Conservation (phyloP, 2,113 vertebrate genomes). For the Alethe castanea region DNA sequence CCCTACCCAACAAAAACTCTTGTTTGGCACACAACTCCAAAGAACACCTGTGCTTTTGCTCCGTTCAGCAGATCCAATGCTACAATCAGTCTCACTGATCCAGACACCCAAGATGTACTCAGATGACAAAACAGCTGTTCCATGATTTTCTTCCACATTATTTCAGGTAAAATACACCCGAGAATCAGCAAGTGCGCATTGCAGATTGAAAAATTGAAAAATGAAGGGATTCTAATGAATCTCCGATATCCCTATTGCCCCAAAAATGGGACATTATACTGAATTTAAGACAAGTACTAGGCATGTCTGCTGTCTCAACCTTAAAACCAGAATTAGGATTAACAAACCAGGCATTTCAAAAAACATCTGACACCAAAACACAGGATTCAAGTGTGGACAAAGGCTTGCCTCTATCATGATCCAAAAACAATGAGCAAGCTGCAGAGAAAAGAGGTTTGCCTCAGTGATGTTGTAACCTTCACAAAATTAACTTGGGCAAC, state of each 20-base stretch:
- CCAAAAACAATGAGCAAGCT: not conserved
- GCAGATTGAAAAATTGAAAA: not conserved
- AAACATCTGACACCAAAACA: not conserved
- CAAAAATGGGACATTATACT: not conserved
- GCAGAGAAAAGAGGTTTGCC: not conserved
- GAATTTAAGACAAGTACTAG: not conserved
- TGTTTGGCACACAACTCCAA: rapidly evolving
- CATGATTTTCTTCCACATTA: not conserved
- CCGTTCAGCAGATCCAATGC: not conserved
- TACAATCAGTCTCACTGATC: not conserved
- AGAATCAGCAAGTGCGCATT: not conserved
- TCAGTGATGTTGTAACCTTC: not conserved
- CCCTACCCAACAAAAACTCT: not conserved
- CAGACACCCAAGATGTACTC: not conserved
- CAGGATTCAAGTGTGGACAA: not conserved
- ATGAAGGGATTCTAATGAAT: not conserved
- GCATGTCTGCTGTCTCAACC: not conserved
- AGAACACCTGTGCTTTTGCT: not conserved
- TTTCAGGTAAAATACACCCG: not conserved
- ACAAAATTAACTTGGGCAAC: not conserved
- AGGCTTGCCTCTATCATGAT: not conserved
- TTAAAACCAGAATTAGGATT: not conserved
- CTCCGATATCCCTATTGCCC: not conserved
- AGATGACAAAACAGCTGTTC: not conserved
- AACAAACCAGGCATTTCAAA: not conserved